These are phyloP conservation scores for Vespertilio murinus DNA, from an alignment of 2,797 vertebrate species.

Conservation along the genomic window DNA sequence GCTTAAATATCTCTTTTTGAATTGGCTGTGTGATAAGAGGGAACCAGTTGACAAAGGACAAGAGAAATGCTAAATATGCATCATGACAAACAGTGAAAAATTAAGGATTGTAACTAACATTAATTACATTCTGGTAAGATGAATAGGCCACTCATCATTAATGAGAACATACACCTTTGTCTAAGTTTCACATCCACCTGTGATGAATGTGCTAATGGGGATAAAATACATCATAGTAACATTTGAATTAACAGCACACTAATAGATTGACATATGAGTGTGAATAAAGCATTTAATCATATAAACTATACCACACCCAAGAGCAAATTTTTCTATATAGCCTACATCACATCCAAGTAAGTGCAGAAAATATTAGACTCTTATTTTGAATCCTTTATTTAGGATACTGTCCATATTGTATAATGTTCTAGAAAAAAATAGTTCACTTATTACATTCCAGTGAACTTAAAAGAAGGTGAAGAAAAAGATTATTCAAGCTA, in stretches of 20 bases:
- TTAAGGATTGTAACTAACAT: conserved; percentile 90
- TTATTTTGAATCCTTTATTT: conserved; percentile 53
- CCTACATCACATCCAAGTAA: conserved; percentile 71
- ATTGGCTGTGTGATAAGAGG: conserved; percentile 78
- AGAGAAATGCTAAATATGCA: conserved; percentile 88
- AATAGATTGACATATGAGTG: conserved; percentile 91
- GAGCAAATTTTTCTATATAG: conserved; percentile 79
- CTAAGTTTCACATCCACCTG: conserved; percentile 90
- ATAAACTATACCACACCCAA: conserved; percentile 83
- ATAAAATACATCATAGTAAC: conserved; percentile 93
- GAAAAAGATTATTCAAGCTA: conserved; percentile 69
- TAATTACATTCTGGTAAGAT: conserved; percentile 92
- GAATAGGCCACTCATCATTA: conserved; percentile 93
- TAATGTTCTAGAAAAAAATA: conserved; percentile 19
- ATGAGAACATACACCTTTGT: conserved; percentile 93
- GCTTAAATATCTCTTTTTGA: conserved; percentile 86
- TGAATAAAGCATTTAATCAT: conserved; percentile 91
- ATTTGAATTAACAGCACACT: conserved; percentile 88
- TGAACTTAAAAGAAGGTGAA: conserved; percentile 62
- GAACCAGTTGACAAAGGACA: conserved; percentile 85
- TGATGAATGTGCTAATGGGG: conserved; percentile 94
- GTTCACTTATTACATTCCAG: conserved; percentile 6
- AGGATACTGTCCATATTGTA: neutral
- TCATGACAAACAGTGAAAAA: conserved; percentile 94
- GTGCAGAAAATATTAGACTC: conserved; percentile 58